These are phyloP conservation scores for Malthinus flaveolus DNA, from an alignment of 2,888 invertebrate species.

Conservation along the genomic window DNA sequence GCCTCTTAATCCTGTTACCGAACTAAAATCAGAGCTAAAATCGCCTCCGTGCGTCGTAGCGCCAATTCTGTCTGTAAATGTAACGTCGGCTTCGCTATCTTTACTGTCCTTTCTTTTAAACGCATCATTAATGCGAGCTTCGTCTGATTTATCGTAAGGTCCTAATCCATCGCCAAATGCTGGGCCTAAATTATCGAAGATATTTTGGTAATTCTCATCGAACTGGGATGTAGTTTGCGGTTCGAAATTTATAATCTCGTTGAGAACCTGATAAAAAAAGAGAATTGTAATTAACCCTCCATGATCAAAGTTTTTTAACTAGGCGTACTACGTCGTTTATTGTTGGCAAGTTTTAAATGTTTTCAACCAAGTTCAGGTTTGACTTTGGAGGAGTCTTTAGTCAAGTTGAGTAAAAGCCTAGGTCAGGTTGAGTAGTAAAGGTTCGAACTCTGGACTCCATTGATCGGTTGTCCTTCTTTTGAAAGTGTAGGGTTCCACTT, in stretches of 20 bases:
- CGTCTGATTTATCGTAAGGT: constrained; percentile 46
- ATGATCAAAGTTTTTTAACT: too few species aligned
- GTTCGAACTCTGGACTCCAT: too few species aligned
- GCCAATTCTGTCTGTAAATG: neutral
- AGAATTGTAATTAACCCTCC: too few species aligned
- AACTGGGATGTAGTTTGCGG: constrained; percentile 10
- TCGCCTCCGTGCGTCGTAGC: constrained; percentile 15
- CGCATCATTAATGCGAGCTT: constrained; percentile 50
- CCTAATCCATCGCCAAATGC: constrained; percentile 17
- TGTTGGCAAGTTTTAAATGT: too few species aligned
- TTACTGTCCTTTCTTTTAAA: constrained; percentile 47
- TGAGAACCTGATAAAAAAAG: constrained; percentile 3
- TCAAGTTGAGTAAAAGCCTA: too few species aligned
- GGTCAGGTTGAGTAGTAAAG: too few species aligned
- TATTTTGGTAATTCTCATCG: constrained; percentile 12
- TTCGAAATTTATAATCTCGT: constrained; percentile 5
- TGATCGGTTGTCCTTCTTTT: too few species aligned
- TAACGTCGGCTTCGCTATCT: constrained; percentile 5
- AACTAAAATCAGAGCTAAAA: constrained; percentile 23
- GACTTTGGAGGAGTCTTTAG: too few species aligned
- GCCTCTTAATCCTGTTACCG: constrained; percentile 25
- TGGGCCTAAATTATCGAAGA: constrained; percentile 7
- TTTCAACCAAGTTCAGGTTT: too few species aligned
- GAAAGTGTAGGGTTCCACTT: too few species aligned
- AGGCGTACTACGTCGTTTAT: too few species aligned